These are phyloP conservation scores for Onchidella celtica DNA, from an alignment of 2,888 invertebrate species.

Conservation along the genomic window DNA sequence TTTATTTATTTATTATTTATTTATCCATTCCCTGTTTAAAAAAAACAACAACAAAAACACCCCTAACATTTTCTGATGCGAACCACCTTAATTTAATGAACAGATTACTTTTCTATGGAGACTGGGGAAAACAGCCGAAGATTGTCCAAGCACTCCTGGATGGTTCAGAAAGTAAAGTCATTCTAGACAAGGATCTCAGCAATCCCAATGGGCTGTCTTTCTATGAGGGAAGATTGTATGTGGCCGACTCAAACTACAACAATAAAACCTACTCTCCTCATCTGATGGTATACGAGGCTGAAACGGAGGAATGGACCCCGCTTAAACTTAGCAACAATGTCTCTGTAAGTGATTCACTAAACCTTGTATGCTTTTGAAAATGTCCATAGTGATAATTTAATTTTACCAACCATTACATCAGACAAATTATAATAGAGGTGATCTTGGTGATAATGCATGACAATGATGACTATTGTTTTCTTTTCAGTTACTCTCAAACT, in stretches of 20 bases:
- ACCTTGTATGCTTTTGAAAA: background rate
- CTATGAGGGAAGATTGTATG: conserved; percentile 59
- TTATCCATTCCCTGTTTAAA: too few relatives aligned
- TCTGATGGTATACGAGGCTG: conserved; percentile 54
- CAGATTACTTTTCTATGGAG: conserved; percentile 72
- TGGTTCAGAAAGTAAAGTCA: conserved; percentile 60
- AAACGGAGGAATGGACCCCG: conserved; percentile 54
- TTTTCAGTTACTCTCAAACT: too few relatives aligned
- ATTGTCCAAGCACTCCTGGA: conserved; percentile 67
- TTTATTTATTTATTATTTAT: too few relatives aligned
- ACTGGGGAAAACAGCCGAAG: conserved; percentile 65
- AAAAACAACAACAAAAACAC: too few relatives aligned
- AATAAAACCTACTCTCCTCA: conserved; percentile 55
- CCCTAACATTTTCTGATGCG: too few relatives aligned
- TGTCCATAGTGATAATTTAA: too few relatives aligned
- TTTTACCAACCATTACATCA: too few relatives aligned
- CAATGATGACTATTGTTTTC: too few relatives aligned
- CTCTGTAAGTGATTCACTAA: conserved; percentile 53
- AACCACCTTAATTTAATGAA: background rate
- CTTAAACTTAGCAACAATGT: conserved; percentile 56
- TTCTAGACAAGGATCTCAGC: conserved; percentile 58
- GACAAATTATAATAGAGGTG: too few relatives aligned
- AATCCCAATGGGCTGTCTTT: conserved; percentile 69
- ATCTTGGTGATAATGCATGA: too few relatives aligned
- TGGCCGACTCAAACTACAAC: conserved; percentile 68